These are phyloP conservation scores for Orthonychiurus folsomi DNA, from an alignment of 2,888 invertebrate species.

Conservation along the genomic window DNA sequence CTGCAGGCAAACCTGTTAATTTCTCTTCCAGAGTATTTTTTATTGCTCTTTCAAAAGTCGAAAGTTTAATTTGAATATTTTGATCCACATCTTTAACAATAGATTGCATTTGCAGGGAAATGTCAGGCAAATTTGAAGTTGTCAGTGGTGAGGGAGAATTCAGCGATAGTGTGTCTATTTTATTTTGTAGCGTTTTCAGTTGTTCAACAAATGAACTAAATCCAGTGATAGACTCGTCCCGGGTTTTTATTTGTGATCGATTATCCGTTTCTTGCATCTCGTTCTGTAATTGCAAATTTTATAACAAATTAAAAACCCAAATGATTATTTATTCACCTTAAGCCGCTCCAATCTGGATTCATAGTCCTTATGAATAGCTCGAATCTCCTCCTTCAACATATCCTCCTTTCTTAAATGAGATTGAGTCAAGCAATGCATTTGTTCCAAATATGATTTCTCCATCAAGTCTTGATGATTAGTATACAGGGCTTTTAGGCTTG, in stretches of 20 bases:
- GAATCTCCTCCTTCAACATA: conserved; percentile 54
- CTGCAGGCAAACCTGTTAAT: not conserved
- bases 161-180: not conserved
- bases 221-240: not conserved
- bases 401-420: conserved; percentile 49
- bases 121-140: no score
- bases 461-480: conserved; percentile 33
- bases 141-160: not conserved
- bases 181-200: conserved; percentile 2
- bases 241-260: conserved; percentile 9
- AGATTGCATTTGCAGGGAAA: not conserved
- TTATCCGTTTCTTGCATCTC: conserved; percentile 21
- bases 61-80: not conserved
- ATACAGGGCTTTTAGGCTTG: conserved; percentile 33
- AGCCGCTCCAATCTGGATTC: conserved; percentile 28
- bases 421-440: conserved; percentile 28
- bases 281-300: conserved; percentile 15
- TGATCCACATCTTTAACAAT: not conserved
- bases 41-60: not conserved
- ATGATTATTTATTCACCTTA: conserved; percentile 20
- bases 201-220: conserved; percentile 5
- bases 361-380: conserved; percentile 40
- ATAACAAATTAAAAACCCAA: conserved; percentile 1
- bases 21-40: not conserved
- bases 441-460: conserved; percentile 35